Conservation (phyloP, 1,140 invertebrate species). For the Steinernema khuongi region DNA sequence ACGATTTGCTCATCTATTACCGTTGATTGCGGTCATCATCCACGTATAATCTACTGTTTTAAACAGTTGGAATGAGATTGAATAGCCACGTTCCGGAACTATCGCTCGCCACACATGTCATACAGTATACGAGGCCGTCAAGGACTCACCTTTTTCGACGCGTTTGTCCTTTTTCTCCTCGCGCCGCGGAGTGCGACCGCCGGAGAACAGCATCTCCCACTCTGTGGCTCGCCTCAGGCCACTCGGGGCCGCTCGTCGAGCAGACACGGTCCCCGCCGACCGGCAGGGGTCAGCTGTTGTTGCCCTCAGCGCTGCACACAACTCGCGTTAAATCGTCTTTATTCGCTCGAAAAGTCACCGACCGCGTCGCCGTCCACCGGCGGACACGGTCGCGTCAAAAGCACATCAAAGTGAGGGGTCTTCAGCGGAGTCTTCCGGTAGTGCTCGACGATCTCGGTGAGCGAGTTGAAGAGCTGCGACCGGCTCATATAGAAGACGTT, state of each 20-base stretch:
- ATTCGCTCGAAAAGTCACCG: conserved; percentile 2
- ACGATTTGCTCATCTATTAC: too few species aligned
- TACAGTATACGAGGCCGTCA: too few species aligned
- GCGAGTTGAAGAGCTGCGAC: conserved; percentile 1
- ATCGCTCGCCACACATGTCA: too few species aligned
- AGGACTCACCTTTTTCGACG: conserved; percentile 38
- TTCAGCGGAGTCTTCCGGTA: conserved; percentile 11
- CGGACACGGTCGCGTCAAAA: conserved; percentile 1
- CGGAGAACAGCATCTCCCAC: conserved; percentile 2
- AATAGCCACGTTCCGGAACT: too few species aligned
- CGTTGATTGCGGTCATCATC: too few species aligned
- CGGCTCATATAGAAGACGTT: conserved; percentile 10
- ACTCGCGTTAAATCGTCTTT: conserved; percentile 13
- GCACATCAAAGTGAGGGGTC: background rate
- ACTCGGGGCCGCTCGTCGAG: too few species aligned
- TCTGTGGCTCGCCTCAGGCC: background rate
- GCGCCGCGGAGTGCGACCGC: conserved; percentile 8
- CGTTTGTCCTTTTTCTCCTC: conserved; percentile 8
- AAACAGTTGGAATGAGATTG: too few species aligned
- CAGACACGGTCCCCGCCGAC: background rate
- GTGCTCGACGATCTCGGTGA: background rate
- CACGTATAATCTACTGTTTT: too few species aligned
- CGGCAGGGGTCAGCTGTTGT: background rate
- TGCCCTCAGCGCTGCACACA: conserved; percentile 1
- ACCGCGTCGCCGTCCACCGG: background rate